Conservation (phyloP, 2,113 vertebrate genomes). For the Lophotis ruficrista region DNA sequence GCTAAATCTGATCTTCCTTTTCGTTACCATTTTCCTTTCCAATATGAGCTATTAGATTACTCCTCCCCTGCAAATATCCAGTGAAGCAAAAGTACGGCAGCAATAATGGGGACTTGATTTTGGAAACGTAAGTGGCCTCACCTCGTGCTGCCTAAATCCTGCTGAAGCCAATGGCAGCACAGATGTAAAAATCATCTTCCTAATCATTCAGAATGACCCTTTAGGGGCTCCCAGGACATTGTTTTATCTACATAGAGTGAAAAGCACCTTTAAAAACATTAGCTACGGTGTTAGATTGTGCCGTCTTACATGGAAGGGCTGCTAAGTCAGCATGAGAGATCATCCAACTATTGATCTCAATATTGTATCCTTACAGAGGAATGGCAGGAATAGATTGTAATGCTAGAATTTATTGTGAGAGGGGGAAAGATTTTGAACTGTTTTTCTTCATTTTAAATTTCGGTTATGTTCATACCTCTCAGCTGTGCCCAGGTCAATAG, state of each 20-base stretch:
- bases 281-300: background rate
- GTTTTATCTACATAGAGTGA: background rate
- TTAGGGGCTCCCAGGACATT: background rate
- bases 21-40: constrained; percentile 3
- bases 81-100: background rate
- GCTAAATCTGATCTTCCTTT: constrained; percentile 29
- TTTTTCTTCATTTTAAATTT: constrained; percentile 50
- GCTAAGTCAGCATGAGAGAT: background rate
- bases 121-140: background rate
- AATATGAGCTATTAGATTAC: background rate
- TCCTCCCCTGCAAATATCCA: background rate
- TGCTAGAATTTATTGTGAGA: background rate
- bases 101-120: background rate
- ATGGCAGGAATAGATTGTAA: background rate
- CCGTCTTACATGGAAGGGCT: background rate
- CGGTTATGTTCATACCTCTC: background rate
- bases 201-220: background rate
- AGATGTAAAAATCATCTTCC: background rate
- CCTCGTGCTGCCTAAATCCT: background rate
- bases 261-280: constrained; percentile 1
- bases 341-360: background rate
- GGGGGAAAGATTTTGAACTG: background rate
- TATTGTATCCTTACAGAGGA: background rate
- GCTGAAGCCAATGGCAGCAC: background rate
- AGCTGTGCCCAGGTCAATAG: background rate